These are phyloP conservation scores for Plecotus auritus DNA, from an alignment of 2,113 vertebrate genomes.

Conservation along the genomic window DNA sequence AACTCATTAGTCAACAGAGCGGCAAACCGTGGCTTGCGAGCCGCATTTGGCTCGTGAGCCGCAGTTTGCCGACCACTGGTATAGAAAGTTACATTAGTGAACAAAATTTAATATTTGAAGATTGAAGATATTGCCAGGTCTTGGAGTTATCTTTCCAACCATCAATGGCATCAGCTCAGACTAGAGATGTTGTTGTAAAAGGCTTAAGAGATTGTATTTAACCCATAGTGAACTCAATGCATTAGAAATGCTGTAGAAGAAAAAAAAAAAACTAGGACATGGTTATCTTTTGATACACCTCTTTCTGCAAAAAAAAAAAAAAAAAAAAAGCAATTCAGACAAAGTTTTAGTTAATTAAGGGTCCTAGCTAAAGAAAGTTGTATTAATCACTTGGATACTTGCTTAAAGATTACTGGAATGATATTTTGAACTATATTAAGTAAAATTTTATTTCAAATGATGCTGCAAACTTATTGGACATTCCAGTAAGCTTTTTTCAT, in stretches of 20 bases:
- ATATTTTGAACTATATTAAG: constrained; percentile 33
- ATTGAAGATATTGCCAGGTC: constrained; percentile 46
- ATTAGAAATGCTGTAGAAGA: not conserved
- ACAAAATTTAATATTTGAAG: constrained; percentile 66
- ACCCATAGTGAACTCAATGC: constrained; percentile 2
- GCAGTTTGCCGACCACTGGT: no score
- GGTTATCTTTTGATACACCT: not conserved
- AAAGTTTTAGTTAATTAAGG: constrained; percentile 10
- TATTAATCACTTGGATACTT: constrained; percentile 14
- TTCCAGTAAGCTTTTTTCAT: not conserved
- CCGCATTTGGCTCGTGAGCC: no score
- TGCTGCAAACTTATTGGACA: constrained; percentile 21
- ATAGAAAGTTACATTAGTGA: constrained; percentile 45
- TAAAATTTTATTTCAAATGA: constrained; percentile 37
- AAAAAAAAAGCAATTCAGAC: constrained; percentile 2
- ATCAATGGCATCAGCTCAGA: constrained; percentile 32
- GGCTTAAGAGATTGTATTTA: constrained; percentile 28
- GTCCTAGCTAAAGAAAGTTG: not conserved
- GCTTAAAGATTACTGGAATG: not conserved
- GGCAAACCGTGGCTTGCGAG: no score
- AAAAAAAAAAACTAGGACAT: not conserved
- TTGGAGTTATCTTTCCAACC: constrained; percentile 30
- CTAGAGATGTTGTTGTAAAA: constrained; percentile 47
- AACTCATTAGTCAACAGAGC: no score
- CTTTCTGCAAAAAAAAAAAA: constrained; percentile 15